A percentile compares a stretch with the other conserved stretches of the same genome.
Evolutionary conservation across 2,797 vertebrate genomes (phyloP).

Genomic region (Rhodeus uyekii): DNA sequence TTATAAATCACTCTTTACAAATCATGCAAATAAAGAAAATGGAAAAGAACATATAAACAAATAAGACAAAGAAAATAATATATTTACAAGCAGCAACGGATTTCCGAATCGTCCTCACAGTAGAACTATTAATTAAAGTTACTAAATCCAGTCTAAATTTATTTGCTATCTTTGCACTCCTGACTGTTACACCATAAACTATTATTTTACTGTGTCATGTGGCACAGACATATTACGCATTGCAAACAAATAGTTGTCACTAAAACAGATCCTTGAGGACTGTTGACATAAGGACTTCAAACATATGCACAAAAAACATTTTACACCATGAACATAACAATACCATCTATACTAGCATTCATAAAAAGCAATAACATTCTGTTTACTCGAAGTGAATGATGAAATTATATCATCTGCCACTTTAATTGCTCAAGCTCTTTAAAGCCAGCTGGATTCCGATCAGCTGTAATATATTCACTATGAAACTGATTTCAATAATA

Average conservation of each 20-base stretch:
- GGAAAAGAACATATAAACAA: no score
- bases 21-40: no score
- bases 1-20: no score
- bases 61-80: no score
- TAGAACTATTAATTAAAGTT: slow-evolving; percentile 4
- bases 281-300: slow-evolving; percentile 2
- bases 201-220: not conserved
- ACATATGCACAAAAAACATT: slow-evolving; percentile 1
- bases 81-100: no score
- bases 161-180: not conserved
- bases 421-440: not conserved
- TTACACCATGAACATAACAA: not conserved
- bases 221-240: not conserved
- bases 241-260: not conserved
- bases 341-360: not conserved
- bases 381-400: not conserved
- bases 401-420: not conserved
- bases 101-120: no score
- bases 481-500: not conserved
- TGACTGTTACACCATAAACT: not conserved
- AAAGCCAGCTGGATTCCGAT: not conserved
- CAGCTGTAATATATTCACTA: not conserved
- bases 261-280: not conserved
- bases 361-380: not conserved
- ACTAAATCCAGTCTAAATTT: not conserved